Conservation (phyloP, 2,888 invertebrate genomes). For the Platycheirus rosarum region DNA sequence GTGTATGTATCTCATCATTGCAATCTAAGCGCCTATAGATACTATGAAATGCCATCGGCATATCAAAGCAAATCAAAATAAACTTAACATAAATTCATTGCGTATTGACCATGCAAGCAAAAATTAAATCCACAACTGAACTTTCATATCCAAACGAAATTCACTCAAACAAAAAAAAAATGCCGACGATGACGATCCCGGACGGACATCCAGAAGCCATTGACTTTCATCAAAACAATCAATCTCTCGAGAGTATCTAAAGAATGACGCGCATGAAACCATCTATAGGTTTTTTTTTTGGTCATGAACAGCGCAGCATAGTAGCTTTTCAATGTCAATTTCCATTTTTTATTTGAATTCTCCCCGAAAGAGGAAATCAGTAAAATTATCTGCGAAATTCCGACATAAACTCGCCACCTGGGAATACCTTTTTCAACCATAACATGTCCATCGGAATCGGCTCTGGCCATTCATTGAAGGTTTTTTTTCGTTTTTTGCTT, state of each 20-base stretch:
- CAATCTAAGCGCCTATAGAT: not conserved
- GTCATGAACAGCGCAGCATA: not conserved
- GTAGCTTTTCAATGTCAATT: constrained; percentile 43
- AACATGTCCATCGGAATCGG: not conserved
- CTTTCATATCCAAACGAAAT: not conserved
- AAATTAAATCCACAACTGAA: not conserved
- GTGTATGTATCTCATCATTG: not conserved
- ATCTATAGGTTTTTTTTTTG: not conserved
- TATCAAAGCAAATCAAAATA: not conserved
- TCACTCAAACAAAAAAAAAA: constrained; percentile 1
- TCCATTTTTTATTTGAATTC: not conserved
- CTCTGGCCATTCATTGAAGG: not conserved
- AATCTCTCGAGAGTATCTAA: constrained; percentile 37
- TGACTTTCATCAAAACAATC: constrained; percentile 37
- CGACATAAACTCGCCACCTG: constrained; percentile 25
- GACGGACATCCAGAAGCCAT: constrained; percentile 8
- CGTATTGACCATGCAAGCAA: not conserved
- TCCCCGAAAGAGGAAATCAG: not conserved
- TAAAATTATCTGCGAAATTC: constrained; percentile 4
- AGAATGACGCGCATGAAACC: not conserved
- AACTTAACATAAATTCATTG: not conserved
- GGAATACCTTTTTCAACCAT: not conserved
- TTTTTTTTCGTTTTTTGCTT: not conserved
- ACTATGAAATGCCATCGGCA: not conserved
- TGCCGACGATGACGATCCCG: constrained; percentile 2